Conservation (phyloP, 2,888 invertebrate genomes). For the Agrotis exclamationis region DNA sequence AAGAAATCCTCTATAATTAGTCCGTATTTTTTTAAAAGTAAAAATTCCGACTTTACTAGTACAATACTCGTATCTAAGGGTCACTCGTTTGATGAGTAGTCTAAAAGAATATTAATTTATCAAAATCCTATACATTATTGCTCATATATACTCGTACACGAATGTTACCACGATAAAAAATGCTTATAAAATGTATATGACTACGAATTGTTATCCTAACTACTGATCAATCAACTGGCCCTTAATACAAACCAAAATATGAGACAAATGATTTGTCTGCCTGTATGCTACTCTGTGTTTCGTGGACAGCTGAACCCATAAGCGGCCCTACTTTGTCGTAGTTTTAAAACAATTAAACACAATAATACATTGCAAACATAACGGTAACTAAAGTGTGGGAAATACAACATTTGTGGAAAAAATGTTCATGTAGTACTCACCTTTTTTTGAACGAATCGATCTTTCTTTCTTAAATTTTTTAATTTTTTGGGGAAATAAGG, state of each 20-base stretch:
- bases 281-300: constrained; percentile 67
- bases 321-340: constrained; percentile 77
- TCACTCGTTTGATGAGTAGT: too few relatives aligned
- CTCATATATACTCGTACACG: too few relatives aligned
- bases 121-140: too few relatives aligned
- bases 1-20: too few relatives aligned
- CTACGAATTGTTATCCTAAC: too few relatives aligned
- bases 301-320: constrained; percentile 76
- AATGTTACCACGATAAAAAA: too few relatives aligned
- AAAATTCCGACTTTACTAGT: too few relatives aligned
- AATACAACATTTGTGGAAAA: constrained; percentile 52
- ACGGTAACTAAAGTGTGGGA: constrained; percentile 77
- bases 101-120: too few relatives aligned
- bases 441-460: not conserved
- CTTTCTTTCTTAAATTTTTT: not conserved
- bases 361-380: constrained; percentile 76
- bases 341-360: constrained; percentile 86
- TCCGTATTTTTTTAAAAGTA: too few relatives aligned
- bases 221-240: too few relatives aligned
- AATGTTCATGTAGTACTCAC: not conserved
- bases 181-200: too few relatives aligned
- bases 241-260: not conserved
- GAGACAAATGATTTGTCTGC: constrained; percentile 42
- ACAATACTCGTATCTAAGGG: too few relatives aligned
- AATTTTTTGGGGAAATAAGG: constrained; percentile 4